A percentile compares a stretch with the other conserved stretches of the same genome.
Conservation (phyloP, 2,888 invertebrate species). For the Drosophila engyochracea region DNA sequence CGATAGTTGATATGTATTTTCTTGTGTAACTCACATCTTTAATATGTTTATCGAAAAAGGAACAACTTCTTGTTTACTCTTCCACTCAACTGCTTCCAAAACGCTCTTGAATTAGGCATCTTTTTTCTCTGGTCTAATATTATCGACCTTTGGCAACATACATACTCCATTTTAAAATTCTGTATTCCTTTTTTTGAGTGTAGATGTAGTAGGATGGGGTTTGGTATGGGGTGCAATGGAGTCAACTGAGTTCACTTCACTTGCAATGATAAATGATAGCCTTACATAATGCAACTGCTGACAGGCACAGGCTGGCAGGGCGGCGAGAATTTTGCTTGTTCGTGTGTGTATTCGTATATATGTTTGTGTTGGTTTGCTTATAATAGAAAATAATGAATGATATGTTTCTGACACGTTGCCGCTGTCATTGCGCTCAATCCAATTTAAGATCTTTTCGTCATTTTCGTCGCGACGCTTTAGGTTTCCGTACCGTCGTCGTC, state of each 20-base stretch:
- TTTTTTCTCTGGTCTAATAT: not conserved
- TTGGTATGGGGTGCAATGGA: constrained; percentile 56
- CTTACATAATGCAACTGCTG: constrained; percentile 76
- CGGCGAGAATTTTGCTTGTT: not conserved
- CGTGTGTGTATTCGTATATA: constrained; percentile 10
- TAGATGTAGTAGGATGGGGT: too few species aligned
- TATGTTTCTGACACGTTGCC: constrained; percentile 78
- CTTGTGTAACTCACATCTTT: not conserved
- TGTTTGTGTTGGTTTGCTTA: constrained; percentile 51
- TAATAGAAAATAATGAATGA: constrained; percentile 82
- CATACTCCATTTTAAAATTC: not conserved
- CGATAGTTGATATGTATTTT: not conserved
- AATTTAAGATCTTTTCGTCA: constrained; percentile 60
- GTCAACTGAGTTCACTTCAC: constrained; percentile 76
- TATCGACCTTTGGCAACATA: not conserved
- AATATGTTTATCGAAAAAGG: not conserved
- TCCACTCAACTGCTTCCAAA: not conserved
- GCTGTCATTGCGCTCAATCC: constrained; percentile 68
- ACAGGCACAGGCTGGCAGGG: constrained; percentile 51
- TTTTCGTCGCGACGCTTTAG: constrained; percentile 60
- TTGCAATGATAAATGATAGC: constrained; percentile 79
- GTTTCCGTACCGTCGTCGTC: constrained; percentile 44
- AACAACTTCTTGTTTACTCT: not conserved
- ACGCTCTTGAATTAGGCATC: not conserved
- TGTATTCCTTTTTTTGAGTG: not conserved